A percentile compares a stretch with the other conserved stretches of the same genome.
These are phyloP conservation scores for Leuciscus waleckii DNA, from an alignment of 2,797 vertebrate genomes.

Conservation along the genomic window DNA sequence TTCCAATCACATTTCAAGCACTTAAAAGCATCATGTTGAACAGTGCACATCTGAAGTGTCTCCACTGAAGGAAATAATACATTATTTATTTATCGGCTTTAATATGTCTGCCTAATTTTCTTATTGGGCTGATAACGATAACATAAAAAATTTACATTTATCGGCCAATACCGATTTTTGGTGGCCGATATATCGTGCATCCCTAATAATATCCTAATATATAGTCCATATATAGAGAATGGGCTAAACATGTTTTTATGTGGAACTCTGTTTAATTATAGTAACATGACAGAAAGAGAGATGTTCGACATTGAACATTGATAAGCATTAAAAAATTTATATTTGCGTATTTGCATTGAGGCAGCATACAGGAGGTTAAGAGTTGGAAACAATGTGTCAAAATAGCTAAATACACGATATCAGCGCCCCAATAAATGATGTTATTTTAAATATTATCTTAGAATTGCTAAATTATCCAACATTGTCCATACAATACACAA, in stretches of 20 bases:
- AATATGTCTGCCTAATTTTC: too few species aligned
- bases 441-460: not conserved
- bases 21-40: too few species aligned
- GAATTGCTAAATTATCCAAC: not conserved
- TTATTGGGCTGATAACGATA: too few species aligned
- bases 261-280: not conserved
- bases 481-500: not conserved
- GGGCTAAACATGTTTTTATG: not conserved
- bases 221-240: not conserved
- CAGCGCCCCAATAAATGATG: not conserved
- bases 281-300: not conserved
- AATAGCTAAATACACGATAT: not conserved
- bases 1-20: too few species aligned
- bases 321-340: too few species aligned
- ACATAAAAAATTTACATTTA: too few species aligned
- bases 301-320: not conserved
- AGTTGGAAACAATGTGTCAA: not conserved
- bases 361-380: not conserved
- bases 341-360: not conserved
- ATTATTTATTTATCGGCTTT: too few species aligned
- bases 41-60: too few species aligned
- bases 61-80: too few species aligned
- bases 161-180: too few species aligned
- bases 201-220: not conserved
- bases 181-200: too few species aligned